Percentiles rank a stretch among this genome's conserved stretches.
phyloP scores from a whole-genome alignment of 1,140 invertebrate genomes.

The Penaeus indicus region DNA sequence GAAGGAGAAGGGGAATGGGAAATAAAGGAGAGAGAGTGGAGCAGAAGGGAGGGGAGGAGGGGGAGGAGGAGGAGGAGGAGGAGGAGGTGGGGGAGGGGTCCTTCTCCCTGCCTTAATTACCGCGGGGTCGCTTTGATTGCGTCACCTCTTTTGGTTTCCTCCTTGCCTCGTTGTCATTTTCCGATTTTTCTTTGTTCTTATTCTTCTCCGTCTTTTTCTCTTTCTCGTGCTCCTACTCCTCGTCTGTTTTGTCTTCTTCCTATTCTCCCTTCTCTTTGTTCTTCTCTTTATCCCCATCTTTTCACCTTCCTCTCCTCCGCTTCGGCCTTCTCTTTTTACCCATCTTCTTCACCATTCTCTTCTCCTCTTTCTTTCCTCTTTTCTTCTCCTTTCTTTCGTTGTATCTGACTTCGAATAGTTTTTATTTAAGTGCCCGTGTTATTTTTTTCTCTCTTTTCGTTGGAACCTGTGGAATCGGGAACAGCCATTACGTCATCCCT shows the following conservation, averaged over 20 bases:
- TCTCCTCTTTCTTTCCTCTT: not conserved
- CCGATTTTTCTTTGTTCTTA: not conserved
- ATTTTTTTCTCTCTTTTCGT: not conserved
- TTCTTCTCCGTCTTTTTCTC: not conserved
- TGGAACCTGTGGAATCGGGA: not conserved
- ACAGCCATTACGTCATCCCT: too few species aligned
- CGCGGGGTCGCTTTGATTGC: too few species aligned
- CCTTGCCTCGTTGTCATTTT: not conserved
- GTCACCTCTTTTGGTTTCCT: not conserved
- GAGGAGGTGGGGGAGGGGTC: too few species aligned
- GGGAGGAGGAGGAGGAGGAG: too few species aligned
- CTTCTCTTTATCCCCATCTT: not conserved
- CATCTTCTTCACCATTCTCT: not conserved
- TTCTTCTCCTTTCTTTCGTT: not conserved
- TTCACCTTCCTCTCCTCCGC: not conserved
- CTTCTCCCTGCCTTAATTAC: too few species aligned
- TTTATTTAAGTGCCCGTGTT: not conserved
- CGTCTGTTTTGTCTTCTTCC: not conserved
- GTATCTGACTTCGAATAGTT: not conserved
- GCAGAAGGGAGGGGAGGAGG: too few species aligned
- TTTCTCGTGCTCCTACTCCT: not conserved
- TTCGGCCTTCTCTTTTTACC: not conserved
- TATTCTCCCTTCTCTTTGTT: not conserved
- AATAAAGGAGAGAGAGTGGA: too few species aligned
- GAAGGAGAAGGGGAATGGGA: too few species aligned